Conservation (phyloP, 2,113 vertebrate species). For the Stomatorhinus ivindoensis region DNA sequence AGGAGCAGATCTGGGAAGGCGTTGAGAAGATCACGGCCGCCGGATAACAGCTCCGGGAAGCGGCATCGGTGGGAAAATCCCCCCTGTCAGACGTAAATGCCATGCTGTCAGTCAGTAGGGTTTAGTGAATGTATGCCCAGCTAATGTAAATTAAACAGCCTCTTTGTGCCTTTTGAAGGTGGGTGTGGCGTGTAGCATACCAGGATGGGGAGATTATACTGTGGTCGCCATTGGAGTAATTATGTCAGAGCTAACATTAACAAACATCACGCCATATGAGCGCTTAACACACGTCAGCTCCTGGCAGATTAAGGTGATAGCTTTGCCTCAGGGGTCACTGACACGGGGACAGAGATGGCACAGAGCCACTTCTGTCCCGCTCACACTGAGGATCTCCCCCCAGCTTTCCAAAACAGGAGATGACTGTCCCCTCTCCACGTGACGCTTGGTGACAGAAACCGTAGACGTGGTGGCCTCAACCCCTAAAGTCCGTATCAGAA, state of each 20-base stretch:
- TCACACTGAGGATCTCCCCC: background rate
- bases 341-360: conserved; percentile 15
- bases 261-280: background rate
- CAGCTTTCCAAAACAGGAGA: background rate
- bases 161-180: conserved; percentile 7
- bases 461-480: conserved; percentile 10
- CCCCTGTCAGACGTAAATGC: conserved; percentile 26
- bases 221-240: background rate
- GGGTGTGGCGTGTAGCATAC: background rate
- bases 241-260: background rate
- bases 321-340: background rate
- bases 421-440: conserved; percentile 11
- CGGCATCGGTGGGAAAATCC: conserved; percentile 21
- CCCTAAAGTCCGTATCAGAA: background rate
- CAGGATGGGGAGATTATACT: background rate
- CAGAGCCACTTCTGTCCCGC: conserved; percentile 1
- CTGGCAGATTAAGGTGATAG: background rate
- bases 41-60: conserved; percentile 35
- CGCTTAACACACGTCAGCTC: background rate
- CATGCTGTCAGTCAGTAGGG: conserved; percentile 30
- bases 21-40: conserved; percentile 11
- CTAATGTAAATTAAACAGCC: conserved; percentile 35
- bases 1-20: conserved; percentile 14
- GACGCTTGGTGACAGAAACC: conserved; percentile 27
- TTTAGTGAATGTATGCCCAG: conserved; percentile 32